Evolutionary conservation across 2,113 vertebrate genomes (phyloP).

Genomic region (Neodontobutis hainanensis): DNA sequence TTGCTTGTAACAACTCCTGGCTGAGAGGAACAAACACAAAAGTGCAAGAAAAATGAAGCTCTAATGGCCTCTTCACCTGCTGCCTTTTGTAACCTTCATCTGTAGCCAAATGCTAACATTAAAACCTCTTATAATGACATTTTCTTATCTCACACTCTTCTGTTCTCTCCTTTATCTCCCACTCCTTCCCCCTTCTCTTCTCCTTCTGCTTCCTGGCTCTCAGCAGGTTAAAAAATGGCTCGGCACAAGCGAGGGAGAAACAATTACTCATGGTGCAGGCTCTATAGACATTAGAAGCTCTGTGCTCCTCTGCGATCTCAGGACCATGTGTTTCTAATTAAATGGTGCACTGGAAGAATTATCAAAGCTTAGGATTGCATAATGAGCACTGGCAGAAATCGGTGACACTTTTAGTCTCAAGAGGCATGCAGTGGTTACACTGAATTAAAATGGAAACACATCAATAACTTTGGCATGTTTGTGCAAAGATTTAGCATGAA

Average conservation of each 20-base stretch:
- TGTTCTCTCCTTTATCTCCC: constrained; percentile 17
- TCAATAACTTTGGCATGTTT: constrained; percentile 34
- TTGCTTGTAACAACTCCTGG: constrained; percentile 52
- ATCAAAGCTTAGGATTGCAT: constrained; percentile 71
- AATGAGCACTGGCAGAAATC: constrained; percentile 62
- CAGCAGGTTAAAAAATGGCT: constrained; percentile 75
- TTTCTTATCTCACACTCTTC: constrained; percentile 25
- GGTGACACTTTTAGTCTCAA: constrained; percentile 59
- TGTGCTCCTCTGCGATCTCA: constrained; percentile 58
- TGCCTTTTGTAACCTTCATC: constrained; percentile 9
- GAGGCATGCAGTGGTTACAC: constrained; percentile 46
- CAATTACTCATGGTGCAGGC: constrained; percentile 72
- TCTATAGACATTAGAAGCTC: constrained; percentile 63
- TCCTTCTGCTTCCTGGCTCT: constrained; percentile 60
- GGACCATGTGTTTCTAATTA: constrained; percentile 74
- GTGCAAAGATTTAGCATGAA: neutral
- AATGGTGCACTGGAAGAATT: constrained; percentile 66
- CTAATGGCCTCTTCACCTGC: constrained; percentile 26
- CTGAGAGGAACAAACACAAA: constrained; percentile 16
- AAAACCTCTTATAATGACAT: constrained; percentile 27
- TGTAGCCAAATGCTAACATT: constrained; percentile 20
- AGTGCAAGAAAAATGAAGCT: neutral
- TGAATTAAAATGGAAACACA: constrained; percentile 51
- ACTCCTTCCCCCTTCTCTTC: constrained; percentile 35
- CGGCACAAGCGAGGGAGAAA: constrained; percentile 61